Evolutionary conservation across 1,140 invertebrate genomes (phyloP), one percentile per base, ranked within the genome.

Genomic region (Maniola jurtina): DNA sequence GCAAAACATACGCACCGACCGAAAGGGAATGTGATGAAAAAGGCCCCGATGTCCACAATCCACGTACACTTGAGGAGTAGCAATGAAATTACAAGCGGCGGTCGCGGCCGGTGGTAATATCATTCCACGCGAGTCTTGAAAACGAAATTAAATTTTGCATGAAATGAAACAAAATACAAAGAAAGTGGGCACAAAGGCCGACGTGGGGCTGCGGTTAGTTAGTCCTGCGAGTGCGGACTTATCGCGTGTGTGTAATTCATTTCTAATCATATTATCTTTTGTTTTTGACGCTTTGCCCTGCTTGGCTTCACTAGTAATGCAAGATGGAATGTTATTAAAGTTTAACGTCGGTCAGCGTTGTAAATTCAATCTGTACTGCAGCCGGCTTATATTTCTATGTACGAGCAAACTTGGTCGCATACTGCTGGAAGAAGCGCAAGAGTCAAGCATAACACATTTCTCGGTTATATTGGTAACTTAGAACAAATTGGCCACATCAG

Each of bases 71-170:
- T 88, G 88, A 88, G 83, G 79, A 86, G 80, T 72, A 78, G 73
- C 76, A 81, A 85, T 84, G 84, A 83, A 85, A 90, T 89, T 89
- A 89, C 83, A 74, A 78, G 74, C 79, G 73, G 77, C 79, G 77
- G 81, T 77, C 75, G 79, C 83, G 79, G 78, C 75, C 80, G 76
- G 73, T 71, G 74, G 86, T 90, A 90, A 90, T 90, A 89, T 89
- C 85, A 90, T 90, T 89, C 87, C 87, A 73, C 73, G 77, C 86
- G 87, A 87, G 85, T 89, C 87, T 89, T 88, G 86, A 86, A 89
- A 89, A 84, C 87, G 85, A 88, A 90, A 90, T 90, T 90, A 88
- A 90, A 90, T 90, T 88, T 88, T 87, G 86, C 88, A 90, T 90
- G 88, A 88, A 89, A 88, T 88, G 82, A 84, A 87, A 89, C 85